A percentile compares a stretch with the other conserved stretches of the same genome.
Evolutionary conservation across 53 echinoderm and acorn worm genomes (phyloP).

Genomic region (Actinopyga echinites): DNA sequence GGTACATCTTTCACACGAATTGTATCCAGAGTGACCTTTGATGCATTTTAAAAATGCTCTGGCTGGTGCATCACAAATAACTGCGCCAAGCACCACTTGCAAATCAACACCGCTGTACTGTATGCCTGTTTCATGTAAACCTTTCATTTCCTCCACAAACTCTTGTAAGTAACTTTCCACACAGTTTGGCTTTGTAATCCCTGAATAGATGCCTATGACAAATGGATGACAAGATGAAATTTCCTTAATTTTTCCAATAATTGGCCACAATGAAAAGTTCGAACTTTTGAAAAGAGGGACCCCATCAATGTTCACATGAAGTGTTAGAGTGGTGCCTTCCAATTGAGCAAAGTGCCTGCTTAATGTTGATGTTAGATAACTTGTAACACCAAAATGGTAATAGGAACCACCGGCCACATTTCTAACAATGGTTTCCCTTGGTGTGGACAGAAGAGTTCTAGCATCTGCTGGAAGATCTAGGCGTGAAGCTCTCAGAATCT

Average conservation of each 20-base stretch:
- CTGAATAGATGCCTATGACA: constrained; percentile 53
- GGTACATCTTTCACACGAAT: constrained; percentile 56
- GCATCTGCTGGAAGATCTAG: background rate
- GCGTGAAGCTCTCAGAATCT: background rate
- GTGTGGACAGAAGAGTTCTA: background rate
- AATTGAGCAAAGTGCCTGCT: background rate
- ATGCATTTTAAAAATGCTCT: constrained; percentile 53
- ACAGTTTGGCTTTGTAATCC: constrained; percentile 31
- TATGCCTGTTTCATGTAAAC: constrained; percentile 28
- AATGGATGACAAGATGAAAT: constrained; percentile 29
- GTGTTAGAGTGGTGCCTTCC: background rate
- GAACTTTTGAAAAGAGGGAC: constrained; percentile 40
- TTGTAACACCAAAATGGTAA: constrained; percentile 53
- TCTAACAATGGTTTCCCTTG: background rate
- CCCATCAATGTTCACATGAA: constrained; percentile 60
- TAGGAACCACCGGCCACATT: constrained; percentile 43
- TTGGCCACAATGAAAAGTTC: constrained; percentile 51
- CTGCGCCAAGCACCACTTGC: background rate
- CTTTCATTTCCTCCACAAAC: constrained; percentile 64
- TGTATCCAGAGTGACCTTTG: constrained; percentile 57
- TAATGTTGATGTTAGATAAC: background rate
- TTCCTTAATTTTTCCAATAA: constrained; percentile 44
- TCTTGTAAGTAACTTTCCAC: constrained; percentile 25
- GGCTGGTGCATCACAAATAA: constrained; percentile 68
- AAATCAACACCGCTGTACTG: background rate